Base-by-base conservation (phyloP, 1,140 invertebrate species). In the Sarcophaga peregrina region DNA sequence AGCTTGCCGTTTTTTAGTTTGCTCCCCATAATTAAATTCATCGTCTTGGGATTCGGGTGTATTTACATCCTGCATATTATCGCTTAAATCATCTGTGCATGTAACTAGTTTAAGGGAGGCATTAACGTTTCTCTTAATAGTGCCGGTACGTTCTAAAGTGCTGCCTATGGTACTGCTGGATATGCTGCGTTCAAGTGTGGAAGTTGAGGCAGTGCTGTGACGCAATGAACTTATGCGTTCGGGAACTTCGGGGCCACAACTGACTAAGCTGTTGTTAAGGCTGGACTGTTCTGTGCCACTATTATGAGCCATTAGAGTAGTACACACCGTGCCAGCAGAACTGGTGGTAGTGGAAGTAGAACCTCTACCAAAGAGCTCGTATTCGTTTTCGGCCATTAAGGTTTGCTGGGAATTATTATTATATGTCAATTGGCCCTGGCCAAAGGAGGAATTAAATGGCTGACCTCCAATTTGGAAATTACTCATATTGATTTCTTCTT, bases 331-430 rank as follows among this genome's bases (percentile, higher is more conserved):
- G 62, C 96, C 96, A 62, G 96, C 96, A 8, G 96, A 97, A 86
- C 96, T 97, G 1, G 96, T 96, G 0, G 96, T 97, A 0, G 96
- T 97, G 15, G 96, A 96, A 0, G 96, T 97, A 0, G 95, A 96
- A 2, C 96, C 96, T 90, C 96, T 94, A 5, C 96, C 96, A 87
- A 97, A 97, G 1, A 97, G 89, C 91, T 97, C 96, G 87, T 97
- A 97, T 88, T 97, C 96, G 89, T 95, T 96, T 90, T 97, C 96
- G 3, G 94, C 94, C 85, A 91, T 94, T 88, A 91, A 91, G 87
- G 91, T 93, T 85, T 93, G 93, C 85, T 93, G 75, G 8, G 75
- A 78, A 52, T 50, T 78, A 25, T 50, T 93, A 11, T 50, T 50
- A 11, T 50, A 20, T 1, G 47, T 3, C 5, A 47, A n/a, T 75